Percentiles rank a stretch among this genome's conserved stretches.
Conservation (phyloP, 2,888 invertebrate species). For the Arrhopalites spinosus region DNA sequence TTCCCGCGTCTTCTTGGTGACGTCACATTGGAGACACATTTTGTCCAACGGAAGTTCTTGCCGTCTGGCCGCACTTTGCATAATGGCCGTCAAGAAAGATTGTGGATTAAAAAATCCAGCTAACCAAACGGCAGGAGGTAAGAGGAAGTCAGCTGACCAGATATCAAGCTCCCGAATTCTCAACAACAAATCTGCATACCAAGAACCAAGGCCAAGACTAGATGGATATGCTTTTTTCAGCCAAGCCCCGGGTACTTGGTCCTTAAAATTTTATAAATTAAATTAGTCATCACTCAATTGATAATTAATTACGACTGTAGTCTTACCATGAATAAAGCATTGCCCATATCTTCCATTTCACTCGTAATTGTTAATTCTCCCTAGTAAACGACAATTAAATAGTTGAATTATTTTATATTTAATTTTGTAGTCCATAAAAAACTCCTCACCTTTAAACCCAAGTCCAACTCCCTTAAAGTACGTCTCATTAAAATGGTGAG, state of each 20-base stretch:
- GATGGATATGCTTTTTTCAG: constrained; percentile 88
- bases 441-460: constrained; percentile 57
- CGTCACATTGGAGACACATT: constrained; percentile 96
- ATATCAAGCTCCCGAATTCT: constrained; percentile 87
- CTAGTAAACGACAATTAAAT: constrained; percentile 61
- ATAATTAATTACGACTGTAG: no score
- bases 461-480: constrained; percentile 70
- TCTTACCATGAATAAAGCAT: constrained; percentile 87
- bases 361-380: constrained; percentile 95
- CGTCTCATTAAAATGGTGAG: constrained; percentile 88
- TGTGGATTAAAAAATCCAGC: constrained; percentile 99
- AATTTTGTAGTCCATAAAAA: no score
- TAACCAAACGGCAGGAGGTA: constrained; percentile 72
- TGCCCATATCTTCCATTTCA: constrained; percentile 94
- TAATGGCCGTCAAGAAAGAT: constrained; percentile 92
- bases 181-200: constrained; percentile 86
- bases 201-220: constrained; percentile 80
- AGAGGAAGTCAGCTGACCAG: constrained; percentile 88
- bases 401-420: no score
- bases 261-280: no score
- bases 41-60: constrained; percentile 93
- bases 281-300: no score
- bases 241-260: constrained; percentile 92
- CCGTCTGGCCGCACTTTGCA: constrained; percentile 94
- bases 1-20: constrained; percentile 94